Percentiles rank a stretch among this genome's conserved stretches.
Evolutionary conservation across 2,797 vertebrate genomes (phyloP).

Genomic region (Danionella dracula): DNA sequence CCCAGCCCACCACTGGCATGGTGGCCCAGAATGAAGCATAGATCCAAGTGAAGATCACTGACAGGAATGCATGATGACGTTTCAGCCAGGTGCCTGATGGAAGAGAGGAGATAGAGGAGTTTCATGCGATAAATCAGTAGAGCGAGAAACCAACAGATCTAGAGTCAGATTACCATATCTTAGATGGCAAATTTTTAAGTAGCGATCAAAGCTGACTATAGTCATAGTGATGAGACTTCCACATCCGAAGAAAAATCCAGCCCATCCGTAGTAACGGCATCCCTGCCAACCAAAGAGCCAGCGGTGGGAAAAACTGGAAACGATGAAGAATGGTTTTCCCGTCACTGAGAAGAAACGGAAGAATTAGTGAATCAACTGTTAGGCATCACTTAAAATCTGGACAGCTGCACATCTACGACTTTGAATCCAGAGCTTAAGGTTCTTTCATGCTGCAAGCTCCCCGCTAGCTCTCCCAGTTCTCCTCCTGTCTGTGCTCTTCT

Average conservation of each 20-base stretch:
- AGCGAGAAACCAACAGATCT: not conserved
- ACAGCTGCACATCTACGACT: too few relatives aligned
- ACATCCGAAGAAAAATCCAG: constrained; percentile 92
- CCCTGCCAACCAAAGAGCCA: constrained; percentile 93
- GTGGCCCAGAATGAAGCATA: constrained; percentile 90
- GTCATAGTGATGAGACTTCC: constrained; percentile 95
- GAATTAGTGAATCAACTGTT: not conserved
- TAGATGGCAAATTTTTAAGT: constrained; percentile 91
- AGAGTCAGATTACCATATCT: constrained; percentile 75
- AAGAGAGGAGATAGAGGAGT: not conserved
- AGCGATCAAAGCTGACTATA: constrained; percentile 88
- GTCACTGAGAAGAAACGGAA: constrained; percentile 64
- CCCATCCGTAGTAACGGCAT: constrained; percentile 90
- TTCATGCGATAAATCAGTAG: not conserved
- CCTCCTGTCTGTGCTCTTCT: too few relatives aligned
- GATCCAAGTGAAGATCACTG: constrained; percentile 78
- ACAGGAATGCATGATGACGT: constrained; percentile 81
- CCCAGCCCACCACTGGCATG: constrained; percentile 87
- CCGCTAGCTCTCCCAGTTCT: too few relatives aligned
- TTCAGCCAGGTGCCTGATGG: constrained; percentile 87
- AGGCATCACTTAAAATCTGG: not conserved
- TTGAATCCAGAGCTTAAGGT: too few relatives aligned
- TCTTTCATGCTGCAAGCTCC: too few relatives aligned
- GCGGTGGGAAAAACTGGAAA: constrained; percentile 86
- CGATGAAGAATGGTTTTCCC: constrained; percentile 87